Conservation (phyloP, 2,113 vertebrate genomes). For the Ptilonorhynchus violaceus region DNA sequence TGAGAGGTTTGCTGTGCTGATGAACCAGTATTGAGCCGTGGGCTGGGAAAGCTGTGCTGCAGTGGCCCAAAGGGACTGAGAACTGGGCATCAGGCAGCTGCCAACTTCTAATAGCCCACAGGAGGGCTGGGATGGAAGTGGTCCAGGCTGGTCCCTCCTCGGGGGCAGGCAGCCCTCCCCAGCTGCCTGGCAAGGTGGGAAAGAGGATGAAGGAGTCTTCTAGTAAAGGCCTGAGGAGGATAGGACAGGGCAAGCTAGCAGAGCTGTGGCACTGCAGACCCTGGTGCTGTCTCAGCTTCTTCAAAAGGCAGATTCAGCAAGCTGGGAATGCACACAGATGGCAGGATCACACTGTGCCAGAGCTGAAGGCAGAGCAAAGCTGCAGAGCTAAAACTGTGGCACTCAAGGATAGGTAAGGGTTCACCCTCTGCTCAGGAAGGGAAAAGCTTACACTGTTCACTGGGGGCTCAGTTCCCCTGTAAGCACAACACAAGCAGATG, state of each 20-base stretch:
- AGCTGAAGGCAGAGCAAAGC: not conserved
- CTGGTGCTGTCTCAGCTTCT: not conserved
- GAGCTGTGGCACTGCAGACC: not conserved
- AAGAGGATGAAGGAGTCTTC: not conserved
- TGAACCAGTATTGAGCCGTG: not conserved
- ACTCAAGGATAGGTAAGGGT: not conserved
- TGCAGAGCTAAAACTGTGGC: not conserved
- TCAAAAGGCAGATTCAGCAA: not conserved
- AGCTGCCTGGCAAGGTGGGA: not conserved
- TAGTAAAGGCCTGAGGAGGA: not conserved
- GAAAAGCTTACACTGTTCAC: not conserved
- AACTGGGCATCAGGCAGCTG: rapidly evolving
- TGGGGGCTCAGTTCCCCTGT: not conserved
- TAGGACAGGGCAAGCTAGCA: not conserved
- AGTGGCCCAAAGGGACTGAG: not conserved
- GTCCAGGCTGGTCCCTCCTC: not conserved
- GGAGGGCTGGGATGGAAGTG: not conserved
- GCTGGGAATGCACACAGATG: not conserved
- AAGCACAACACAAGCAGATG: not conserved
- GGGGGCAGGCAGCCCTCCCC: not conserved
- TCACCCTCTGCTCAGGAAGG: not conserved
- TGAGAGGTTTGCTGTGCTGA: not conserved
- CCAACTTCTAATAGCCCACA: not conserved
- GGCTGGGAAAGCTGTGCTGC: not conserved
- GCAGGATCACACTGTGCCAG: not conserved